Conservation (phyloP, 2,113 vertebrate species). For the Pica pica region DNA sequence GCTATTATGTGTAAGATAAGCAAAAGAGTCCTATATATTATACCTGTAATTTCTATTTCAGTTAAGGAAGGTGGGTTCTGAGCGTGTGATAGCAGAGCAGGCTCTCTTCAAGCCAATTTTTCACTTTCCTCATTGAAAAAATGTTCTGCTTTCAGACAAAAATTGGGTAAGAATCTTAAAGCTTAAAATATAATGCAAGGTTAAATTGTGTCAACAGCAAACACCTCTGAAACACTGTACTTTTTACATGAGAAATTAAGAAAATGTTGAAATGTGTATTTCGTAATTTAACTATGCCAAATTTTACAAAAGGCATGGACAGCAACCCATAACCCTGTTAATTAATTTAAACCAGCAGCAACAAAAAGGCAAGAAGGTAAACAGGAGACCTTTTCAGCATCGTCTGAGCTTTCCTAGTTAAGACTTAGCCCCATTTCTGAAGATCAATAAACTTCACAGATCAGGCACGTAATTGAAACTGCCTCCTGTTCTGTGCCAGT, state of each 20-base stretch:
- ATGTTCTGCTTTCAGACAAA: not conserved
- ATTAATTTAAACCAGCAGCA: not conserved
- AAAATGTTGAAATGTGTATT: not conserved
- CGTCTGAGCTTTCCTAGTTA: not conserved
- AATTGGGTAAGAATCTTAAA: not conserved
- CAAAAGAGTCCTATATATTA: fast-evolving
- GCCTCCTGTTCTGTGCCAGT: slow-evolving; percentile 10
- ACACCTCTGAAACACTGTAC: not conserved
- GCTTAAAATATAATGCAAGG: not conserved
- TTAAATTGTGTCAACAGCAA: not conserved
- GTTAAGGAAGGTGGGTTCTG: not conserved
- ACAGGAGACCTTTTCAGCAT: not conserved
- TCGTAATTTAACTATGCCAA: not conserved
- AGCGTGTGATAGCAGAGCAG: not conserved
- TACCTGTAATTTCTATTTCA: not conserved
- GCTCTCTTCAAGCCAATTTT: not conserved
- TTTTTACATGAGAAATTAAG: not conserved
- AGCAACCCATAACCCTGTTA: not conserved
- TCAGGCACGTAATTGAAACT: slow-evolving; percentile 54
- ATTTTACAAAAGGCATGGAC: not conserved
- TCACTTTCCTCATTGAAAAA: not conserved
- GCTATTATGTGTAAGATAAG: not conserved
- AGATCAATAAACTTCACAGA: slow-evolving; percentile 50
- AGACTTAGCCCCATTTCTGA: not conserved
- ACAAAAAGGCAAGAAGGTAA: not conserved